A percentile compares a stretch with the other conserved stretches of the same genome.
phyloP scores from a whole-genome alignment of 2,888 invertebrate species.

The Mesorhabditis spiculigera region DNA sequence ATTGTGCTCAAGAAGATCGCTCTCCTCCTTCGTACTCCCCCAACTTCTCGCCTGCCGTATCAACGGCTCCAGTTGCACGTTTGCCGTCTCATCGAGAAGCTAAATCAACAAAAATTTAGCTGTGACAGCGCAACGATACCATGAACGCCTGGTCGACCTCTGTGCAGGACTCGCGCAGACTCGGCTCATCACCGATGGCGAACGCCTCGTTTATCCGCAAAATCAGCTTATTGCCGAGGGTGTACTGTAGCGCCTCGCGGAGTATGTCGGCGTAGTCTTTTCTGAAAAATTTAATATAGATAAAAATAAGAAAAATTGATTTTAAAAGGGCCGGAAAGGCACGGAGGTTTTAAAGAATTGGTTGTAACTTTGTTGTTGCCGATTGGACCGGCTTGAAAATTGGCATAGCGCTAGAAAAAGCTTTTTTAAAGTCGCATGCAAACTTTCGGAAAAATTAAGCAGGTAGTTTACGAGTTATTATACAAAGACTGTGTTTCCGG shows the following conservation, averaged over 20 bases:
- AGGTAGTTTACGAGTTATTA: no score
- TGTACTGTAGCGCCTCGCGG: conserved; percentile 23
- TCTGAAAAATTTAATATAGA: conserved; percentile 14
- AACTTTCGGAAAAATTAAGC: no score
- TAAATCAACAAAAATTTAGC: background rate
- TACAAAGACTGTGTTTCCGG: no score
- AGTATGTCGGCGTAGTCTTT: conserved; percentile 28
- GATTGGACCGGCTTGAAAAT: no score
- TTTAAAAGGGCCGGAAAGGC: background rate
- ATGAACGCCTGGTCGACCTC: conserved; percentile 18
- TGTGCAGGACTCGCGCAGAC: no score
- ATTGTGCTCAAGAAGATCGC: background rate
- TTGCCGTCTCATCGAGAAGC: background rate
- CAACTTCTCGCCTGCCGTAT: background rate
- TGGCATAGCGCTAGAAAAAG: no score
- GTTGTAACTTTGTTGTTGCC: no score
- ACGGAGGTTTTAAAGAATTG: background rate
- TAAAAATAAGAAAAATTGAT: conserved; percentile 3
- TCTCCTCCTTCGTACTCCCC: background rate
- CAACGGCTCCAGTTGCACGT: background rate
- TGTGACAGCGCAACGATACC: background rate
- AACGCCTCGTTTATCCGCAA: conserved; percentile 23
- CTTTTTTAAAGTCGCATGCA: no score
- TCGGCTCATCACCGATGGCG: conserved; percentile 18
- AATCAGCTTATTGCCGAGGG: conserved; percentile 27